These are phyloP conservation scores for Eristalis intricaria DNA, from an alignment of 2,888 invertebrate genomes.

Conservation along the genomic window DNA sequence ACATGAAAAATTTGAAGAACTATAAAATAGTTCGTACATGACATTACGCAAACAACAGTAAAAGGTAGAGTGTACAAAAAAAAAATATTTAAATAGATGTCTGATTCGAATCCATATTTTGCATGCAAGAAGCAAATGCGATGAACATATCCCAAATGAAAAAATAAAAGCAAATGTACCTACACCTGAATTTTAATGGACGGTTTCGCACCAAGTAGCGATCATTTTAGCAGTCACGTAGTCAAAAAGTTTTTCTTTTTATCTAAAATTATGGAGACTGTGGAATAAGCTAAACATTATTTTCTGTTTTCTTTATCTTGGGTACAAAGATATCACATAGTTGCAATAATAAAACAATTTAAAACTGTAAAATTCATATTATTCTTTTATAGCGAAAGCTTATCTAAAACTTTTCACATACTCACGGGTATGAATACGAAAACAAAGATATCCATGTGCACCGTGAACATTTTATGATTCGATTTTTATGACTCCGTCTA, in stretches of 20 bases:
- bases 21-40: neutral
- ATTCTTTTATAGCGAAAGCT: neutral
- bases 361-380: neutral
- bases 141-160: neutral
- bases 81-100: neutral
- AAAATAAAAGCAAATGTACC: neutral
- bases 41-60: neutral
- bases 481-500: neutral
- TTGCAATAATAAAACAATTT: neutral
- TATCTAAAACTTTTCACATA: neutral
- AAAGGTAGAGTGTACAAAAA: neutral
- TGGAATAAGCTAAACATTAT: neutral
- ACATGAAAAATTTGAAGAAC: neutral
- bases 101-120: neutral
- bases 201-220: neutral
- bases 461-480: neutral
- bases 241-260: neutral
- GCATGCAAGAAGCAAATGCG: neutral
- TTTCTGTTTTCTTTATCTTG: neutral
- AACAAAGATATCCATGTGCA: neutral
- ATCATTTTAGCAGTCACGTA: neutral
- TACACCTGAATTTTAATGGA: neutral
- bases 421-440: neutral
- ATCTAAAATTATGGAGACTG: conserved; percentile 1
- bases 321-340: neutral